Base-by-base conservation (phyloP, 2,797 vertebrate genomes). In the Gastrophryne carolinensis region DNA sequence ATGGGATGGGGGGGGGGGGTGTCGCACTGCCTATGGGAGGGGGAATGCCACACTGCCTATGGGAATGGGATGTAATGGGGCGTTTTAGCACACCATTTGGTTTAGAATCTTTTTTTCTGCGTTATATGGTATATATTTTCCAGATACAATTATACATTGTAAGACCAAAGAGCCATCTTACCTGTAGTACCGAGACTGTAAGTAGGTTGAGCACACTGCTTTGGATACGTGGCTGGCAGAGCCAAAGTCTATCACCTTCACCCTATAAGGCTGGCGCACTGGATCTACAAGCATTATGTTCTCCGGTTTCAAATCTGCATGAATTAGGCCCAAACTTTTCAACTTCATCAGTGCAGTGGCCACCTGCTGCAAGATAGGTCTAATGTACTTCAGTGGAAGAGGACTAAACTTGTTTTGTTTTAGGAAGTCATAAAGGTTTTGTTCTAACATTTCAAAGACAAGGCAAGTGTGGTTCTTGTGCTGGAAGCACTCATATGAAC, bases 361-460 rank as follows among this genome's bases (percentile, higher is more conserved):
- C 32, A 98, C 97, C 86, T 99, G 97, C 91, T 99, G 97, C 85
- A 98, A 90, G 54, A 99, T 95, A 0, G 97, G 97, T 74, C 97
- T 90, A 71, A 99, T 98, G 74, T 96, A 98, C 63, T 98, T 98
- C 75, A 99, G 92, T 84, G 96, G 92, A 89, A 99, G 90, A 0
- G 97, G 97, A 73, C 97, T 99, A 87, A 99, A 99, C 84, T 98
- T 98, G 87, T 97, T 99, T 92, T 98, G 97, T 89, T 99, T 99
- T 60, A 99, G 83, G 84, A 98, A 99, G 89, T 99, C 97, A 1
- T 99, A 99, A 0, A 99, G 92, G 89, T 99, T 99, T 91, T 99
- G 97, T 85, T 98, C 97, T 84, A 99, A 90, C 97, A 99, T 99
- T 92, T 99, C 97, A 30, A 99, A 99, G 86, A 99, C 97, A 85